These are phyloP conservation scores for Anticlea derivata DNA, from an alignment of 2,888 invertebrate genomes.

Conservation along the genomic window DNA sequence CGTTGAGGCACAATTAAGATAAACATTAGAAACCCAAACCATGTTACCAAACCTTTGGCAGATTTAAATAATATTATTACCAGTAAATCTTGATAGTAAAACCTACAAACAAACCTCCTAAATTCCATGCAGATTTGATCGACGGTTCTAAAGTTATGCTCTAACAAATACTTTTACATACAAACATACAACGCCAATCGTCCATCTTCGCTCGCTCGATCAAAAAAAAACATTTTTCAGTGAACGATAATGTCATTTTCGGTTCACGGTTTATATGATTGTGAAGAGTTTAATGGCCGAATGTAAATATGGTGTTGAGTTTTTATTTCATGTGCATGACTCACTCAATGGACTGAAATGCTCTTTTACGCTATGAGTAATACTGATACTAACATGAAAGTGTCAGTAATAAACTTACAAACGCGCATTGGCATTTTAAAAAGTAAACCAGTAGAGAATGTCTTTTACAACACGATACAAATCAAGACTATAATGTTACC, in stretches of 20 bases:
- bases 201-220: too few relatives aligned
- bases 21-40: too few relatives aligned
- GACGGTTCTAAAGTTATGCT: too few relatives aligned
- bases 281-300: conserved; percentile 8
- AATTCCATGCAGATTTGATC: too few relatives aligned
- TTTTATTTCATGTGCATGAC: conserved; percentile 13
- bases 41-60: too few relatives aligned
- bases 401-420: conserved; percentile 26
- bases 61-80: too few relatives aligned
- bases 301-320: conserved; percentile 2
- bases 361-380: conserved; percentile 21
- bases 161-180: too few relatives aligned
- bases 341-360: conserved; percentile 9
- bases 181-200: too few relatives aligned
- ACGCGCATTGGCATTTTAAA: conserved; percentile 19
- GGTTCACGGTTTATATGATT: neutral
- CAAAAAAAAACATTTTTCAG: neutral
- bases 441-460: conserved; percentile 19
- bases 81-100: too few relatives aligned
- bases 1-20: too few relatives aligned
- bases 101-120: too few relatives aligned
- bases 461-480: conserved; percentile 32
- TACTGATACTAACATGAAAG: conserved; percentile 22
- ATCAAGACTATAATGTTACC: conserved; percentile 31
- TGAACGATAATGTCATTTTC: neutral